Conservation (phyloP, 2,797 vertebrate species). For the Acanthurus lineatus region DNA sequence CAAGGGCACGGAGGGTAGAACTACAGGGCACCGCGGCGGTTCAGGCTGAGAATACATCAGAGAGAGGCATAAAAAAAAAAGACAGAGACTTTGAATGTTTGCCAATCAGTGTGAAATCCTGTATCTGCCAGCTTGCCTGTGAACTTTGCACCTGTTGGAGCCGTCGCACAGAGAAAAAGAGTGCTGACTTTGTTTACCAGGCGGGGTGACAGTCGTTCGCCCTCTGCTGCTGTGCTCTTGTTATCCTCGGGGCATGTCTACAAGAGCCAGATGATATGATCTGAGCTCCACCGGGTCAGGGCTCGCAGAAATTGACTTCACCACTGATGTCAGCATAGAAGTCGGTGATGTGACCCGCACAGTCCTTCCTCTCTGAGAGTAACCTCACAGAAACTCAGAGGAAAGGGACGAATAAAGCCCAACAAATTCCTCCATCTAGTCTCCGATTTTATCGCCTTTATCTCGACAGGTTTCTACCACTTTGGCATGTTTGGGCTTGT, state of each 20-base stretch:
- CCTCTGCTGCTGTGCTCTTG: constrained; percentile 47
- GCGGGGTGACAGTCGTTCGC: constrained; percentile 33
- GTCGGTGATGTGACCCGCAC: constrained; percentile 50
- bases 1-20: constrained; percentile 11
- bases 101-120: constrained; percentile 29
- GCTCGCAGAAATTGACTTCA: constrained; percentile 42
- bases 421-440: too few species aligned
- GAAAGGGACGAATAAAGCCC: background rate
- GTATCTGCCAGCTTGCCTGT: constrained; percentile 44
- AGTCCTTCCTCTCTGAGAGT: constrained; percentile 30
- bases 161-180: constrained; percentile 22
- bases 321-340: constrained; percentile 33
- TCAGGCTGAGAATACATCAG: constrained; percentile 27
- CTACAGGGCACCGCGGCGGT: background rate
- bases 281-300: constrained; percentile 45
- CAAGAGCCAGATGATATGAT: constrained; percentile 59
- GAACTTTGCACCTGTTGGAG: constrained; percentile 64
- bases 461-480: constrained; percentile 14
- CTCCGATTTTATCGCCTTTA: background rate
- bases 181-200: constrained; percentile 59
- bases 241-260: constrained; percentile 46
- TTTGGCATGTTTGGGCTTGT: constrained; percentile 10
- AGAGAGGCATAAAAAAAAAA: background rate
- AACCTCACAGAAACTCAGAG: constrained; percentile 16
- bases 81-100: constrained; percentile 30